A percentile compares a stretch with the other conserved stretches of the same genome.
Conservation (phyloP, 2,888 invertebrate genomes). For the Mesorhabditis spiculigera region DNA sequence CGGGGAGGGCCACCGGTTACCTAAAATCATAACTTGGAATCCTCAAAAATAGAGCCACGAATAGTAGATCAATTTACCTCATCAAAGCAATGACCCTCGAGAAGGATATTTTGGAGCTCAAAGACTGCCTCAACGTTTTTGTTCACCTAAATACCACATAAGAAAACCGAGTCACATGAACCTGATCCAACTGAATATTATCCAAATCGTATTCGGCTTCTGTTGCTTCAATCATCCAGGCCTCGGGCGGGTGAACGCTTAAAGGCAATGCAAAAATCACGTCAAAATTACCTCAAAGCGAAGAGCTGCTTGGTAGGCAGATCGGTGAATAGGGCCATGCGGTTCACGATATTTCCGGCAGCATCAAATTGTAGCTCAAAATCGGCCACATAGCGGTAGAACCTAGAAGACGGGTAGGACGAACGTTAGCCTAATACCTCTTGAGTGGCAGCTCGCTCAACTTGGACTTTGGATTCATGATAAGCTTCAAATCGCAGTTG, state of each 20-base stretch:
- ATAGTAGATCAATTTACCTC: constrained; percentile 61
- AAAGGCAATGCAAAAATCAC: neutral
- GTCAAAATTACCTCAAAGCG: constrained; percentile 73
- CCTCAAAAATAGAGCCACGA: neutral
- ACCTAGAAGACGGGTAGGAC: constrained; percentile 66
- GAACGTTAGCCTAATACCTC: constrained; percentile 66
- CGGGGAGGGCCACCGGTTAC: constrained; percentile 82
- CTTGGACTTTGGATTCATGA: constrained; percentile 87
- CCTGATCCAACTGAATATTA: constrained; percentile 89
- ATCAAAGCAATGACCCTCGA: constrained; percentile 96
- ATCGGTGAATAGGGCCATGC: constrained; percentile 71
- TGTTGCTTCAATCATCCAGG: constrained; percentile 88
- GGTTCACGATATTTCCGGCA: constrained; percentile 67
- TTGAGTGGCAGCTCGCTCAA: constrained; percentile 97
- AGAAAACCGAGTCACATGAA: constrained; percentile 58
- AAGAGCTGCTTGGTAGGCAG: constrained; percentile 86
- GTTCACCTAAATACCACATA: constrained; percentile 51
- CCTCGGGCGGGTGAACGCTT: constrained; percentile 50
- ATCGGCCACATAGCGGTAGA: constrained; percentile 89
- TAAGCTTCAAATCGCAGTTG: constrained; percentile 83
- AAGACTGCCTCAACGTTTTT: constrained; percentile 74
- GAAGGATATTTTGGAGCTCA: constrained; percentile 85
- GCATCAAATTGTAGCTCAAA: constrained; percentile 78
- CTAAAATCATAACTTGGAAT: neutral
- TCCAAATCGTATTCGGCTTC: constrained; percentile 70